Base-by-base conservation (phyloP, 2,113 vertebrate species). In the Lamprotornis superbus region DNA sequence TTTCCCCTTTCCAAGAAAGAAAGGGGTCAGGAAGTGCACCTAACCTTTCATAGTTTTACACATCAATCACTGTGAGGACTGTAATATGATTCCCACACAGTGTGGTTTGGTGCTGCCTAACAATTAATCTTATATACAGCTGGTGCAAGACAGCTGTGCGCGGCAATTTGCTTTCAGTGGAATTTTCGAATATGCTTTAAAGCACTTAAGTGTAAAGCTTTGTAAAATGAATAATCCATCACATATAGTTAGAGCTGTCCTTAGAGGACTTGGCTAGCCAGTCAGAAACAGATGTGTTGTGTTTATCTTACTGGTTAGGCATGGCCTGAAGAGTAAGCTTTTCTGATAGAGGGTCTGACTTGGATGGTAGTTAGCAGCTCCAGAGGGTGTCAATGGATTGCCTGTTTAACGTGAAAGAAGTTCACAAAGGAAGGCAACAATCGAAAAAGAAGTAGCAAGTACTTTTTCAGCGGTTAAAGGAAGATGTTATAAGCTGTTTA, bases 211-310 rank as follows among this genome's bases (percentile, higher is more conserved):
- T n/a, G 39, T 88, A 94, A 92, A 89, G 44, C 27, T 84, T 80
- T 71, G 52, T 89, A 82, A 89, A 96, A 92, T 53, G 22, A 97
- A 89, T 81, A 81, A 83, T 83, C 60, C 18, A 47, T 90, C 61
- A 44, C 8, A 87, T 76, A 67, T 52, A 94, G 83, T 76, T 47
- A 83, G 27, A 92, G 30, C 31, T 64, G 20, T 65, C 35, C 78
- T 57, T 70, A 65, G 44, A 83, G 28, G 56, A 74, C n/a, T 4
- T n/a, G 27, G 27, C 20, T 86, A 95, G 37, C n/a, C 80, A 69
- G 61, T 67, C 61, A 90, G 87, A 86, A 94, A 88, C 64, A 90
- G 49, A 46, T 37, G 31, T 44, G 33, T 73, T 10, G 4, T 42
- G 42, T 82, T 90, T 88, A 47, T 80, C 37, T 73, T 74, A 57